Percentiles rank a stretch among this genome's conserved stretches.
These are phyloP conservation scores for Cerceris rybyensis DNA, from an alignment of 2,888 invertebrate species.

Conservation along the genomic window DNA sequence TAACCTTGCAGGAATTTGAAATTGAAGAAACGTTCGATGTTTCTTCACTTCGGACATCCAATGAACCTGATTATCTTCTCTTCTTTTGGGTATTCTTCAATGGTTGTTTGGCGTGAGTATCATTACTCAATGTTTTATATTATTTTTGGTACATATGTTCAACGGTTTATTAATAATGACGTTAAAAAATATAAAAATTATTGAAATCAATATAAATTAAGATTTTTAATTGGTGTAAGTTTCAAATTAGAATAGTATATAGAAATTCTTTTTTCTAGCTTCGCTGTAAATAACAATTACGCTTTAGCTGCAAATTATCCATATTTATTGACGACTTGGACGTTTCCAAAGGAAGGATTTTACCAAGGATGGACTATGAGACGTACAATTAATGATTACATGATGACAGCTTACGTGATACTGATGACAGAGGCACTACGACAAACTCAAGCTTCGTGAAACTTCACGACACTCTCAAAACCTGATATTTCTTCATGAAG, in stretches of 20 bases:
- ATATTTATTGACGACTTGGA: slow-evolving; percentile 60
- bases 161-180: too few species aligned
- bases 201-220: too few species aligned
- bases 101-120: slow-evolving; percentile 64
- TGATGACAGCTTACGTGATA: slow-evolving; percentile 67
- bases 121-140: background rate
- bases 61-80: background rate
- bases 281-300: slow-evolving; percentile 56
- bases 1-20: too few species aligned
- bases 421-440: slow-evolving; percentile 69
- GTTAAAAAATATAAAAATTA: too few species aligned
- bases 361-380: slow-evolving; percentile 65
- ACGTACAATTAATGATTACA: slow-evolving; percentile 69
- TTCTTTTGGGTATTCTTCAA: slow-evolving; percentile 60
- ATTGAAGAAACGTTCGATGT: too few species aligned
- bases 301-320: slow-evolving; percentile 64
- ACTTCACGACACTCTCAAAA: background rate
- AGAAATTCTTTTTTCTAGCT: slow-evolving; percentile 19
- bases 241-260: background rate
- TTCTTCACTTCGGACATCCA: background rate
- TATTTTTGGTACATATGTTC: too few species aligned
- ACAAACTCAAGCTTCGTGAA: slow-evolving; percentile 13
- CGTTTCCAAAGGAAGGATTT: slow-evolving; percentile 63
- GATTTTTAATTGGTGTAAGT: too few species aligned
- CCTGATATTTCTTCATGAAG: background rate